Evolutionary conservation across 2,888 invertebrate species (phyloP), one percentile per base, ranked within the genome.

Genomic region (Belgica antarctica): DNA sequence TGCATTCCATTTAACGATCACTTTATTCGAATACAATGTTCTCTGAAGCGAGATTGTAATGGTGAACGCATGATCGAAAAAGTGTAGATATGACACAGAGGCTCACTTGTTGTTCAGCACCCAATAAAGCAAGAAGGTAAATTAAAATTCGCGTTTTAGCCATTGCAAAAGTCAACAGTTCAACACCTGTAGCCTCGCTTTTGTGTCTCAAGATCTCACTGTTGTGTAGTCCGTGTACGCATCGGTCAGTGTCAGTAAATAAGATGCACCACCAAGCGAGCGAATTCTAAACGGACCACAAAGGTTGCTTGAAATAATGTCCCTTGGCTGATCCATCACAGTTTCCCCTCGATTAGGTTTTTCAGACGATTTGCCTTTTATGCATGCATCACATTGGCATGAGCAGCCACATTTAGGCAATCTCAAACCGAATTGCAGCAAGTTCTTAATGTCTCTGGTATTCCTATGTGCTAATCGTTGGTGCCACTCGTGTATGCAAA

Each of bases 181-280:
- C n/a, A n/a, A n/a, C n/a, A n/a, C 12, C 34, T 31, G 5, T 31
- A 31, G 34, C 72, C 52, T 73, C 73, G 59, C 61, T 70, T 71
- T 73, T 75, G 0, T 68, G 34, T 71, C 70, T 69, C 7, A 74
- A 31, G 73, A 71, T 24, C 70, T 57, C 1, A 72, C 71, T 41
- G 71, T 71, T n/a, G 70, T 61, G 52, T 73, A 71, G 31, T 69
- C 19, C 1, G 19, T 24, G n/a, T 71, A 73, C 71, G 78, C 77
- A 74, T 80, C 79, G 52, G 76, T 75, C 36, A 79, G 76, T 0
- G 76, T 75, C 12, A 78, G 62, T 70, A 78, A 77, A 73, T 79
- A 79, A 63, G 72, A 76, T 1, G 74, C 72, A 12, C 76, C 76
- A 2, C 76, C 77, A 8, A 75, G 69, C 1, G 78, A 79, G 10